These are phyloP conservation scores for Parnassius mnemosyne DNA, from an alignment of 2,888 invertebrate genomes.

Conservation along the genomic window DNA sequence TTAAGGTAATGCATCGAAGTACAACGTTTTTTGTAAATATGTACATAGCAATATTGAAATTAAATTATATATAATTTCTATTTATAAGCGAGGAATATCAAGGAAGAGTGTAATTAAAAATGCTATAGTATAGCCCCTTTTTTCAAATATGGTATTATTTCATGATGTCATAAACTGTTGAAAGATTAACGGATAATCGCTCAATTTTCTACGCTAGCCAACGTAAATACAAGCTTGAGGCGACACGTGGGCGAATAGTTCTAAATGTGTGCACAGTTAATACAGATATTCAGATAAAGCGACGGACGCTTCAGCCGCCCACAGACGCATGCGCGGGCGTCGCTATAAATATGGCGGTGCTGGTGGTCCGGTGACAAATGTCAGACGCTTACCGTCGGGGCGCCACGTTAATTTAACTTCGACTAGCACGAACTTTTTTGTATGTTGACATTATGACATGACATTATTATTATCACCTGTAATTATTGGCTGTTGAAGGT, in stretches of 20 bases:
- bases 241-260: conserved; percentile 29
- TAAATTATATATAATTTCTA: conserved; percentile 14
- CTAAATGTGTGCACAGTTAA: conserved; percentile 28
- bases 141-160: too few relatives aligned
- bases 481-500: too few relatives aligned
- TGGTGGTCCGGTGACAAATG: conserved; percentile 80
- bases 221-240: conserved; percentile 12
- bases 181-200: conserved; percentile 2
- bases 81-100: conserved; percentile 47
- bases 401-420: conserved; percentile 72
- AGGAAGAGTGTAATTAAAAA: conserved; percentile 35
- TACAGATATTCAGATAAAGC: conserved; percentile 47
- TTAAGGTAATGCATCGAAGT: conserved; percentile 33
- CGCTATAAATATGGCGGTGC: conserved; percentile 77
- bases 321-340: conserved; percentile 62
- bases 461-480: too few relatives aligned
- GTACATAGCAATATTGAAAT: conserved; percentile 43
- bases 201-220: background rate
- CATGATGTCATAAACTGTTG: background rate
- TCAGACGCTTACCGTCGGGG: conserved; percentile 64
- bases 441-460: too few relatives aligned
- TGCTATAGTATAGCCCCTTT: too few relatives aligned
- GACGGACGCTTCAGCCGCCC: conserved; percentile 56
- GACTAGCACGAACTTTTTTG: background rate
- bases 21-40: conserved; percentile 50